Base-by-base conservation (phyloP, 1,140 invertebrate species). In the Rhynchophorus ferrugineus region DNA sequence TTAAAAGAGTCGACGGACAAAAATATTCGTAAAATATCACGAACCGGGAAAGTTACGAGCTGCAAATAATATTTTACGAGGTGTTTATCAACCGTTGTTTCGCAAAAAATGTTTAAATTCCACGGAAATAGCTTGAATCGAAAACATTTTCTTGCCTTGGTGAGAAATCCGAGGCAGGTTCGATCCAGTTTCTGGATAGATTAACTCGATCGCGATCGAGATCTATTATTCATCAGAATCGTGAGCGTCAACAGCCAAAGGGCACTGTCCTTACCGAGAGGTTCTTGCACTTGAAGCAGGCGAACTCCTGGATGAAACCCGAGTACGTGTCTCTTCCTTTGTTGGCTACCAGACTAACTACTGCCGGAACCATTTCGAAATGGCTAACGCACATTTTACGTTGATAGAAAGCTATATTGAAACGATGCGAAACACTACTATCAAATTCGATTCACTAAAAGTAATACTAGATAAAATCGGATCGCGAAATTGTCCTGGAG, bases 321-420 rank as follows among this genome's bases (percentile, higher is more conserved):
- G 62, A 53, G 50, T 69, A 68, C 34, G 61, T 64, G 50, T 68
- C 65, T 42, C 67, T 64, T 48, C 67, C 67, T 52, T 69, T 69
- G 22, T 54, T 61, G 2, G 66, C 58, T 8, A 69, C 66, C n/a
- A 66, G 60, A 56, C 67, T 68, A 41, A 68, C 62, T 54, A 67
- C 63, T 36, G 64, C 63, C 18, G 68, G 68, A 3, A 69, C 65
- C 66, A 69, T 68, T 38, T 58, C 58, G 24, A 61, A 44, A 53
- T 64, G 62, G 55, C 63, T 66, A 33, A 67, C 65, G 44, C 68
- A 69, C 68, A 69, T 69, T 44, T 29, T 59, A 29, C 20, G 37
- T 11, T 29, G 11, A 29, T 29, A 29, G 24, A 29, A 29, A 29
- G 5, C 5, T n/a, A n/a, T n/a, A n/a, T n/a, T n/a, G n/a, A n/a